Conservation (phyloP, 2,797 vertebrate genomes). For the Neoniphon sammara region DNA sequence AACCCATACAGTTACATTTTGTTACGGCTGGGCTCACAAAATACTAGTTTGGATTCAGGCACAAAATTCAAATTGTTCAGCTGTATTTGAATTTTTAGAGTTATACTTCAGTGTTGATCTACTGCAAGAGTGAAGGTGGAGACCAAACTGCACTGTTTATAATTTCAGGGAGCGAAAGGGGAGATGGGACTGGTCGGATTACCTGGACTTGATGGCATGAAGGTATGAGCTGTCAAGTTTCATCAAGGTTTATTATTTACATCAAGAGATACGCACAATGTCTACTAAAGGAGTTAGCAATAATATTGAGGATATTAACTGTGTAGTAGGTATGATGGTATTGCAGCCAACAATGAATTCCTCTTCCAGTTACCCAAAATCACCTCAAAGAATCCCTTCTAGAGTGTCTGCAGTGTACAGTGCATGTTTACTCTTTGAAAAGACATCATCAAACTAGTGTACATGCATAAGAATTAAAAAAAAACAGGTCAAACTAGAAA, state of each 20-base stretch:
- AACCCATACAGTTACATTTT: too few species aligned
- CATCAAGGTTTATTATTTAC: neutral
- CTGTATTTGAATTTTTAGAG: neutral
- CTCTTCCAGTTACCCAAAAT: neutral
- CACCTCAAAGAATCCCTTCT: neutral
- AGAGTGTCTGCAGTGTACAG: too few species aligned
- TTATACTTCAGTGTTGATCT: neutral
- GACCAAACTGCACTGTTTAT: conserved; percentile 20
- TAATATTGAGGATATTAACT: neutral
- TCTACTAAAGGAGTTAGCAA: neutral
- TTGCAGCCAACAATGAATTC: neutral
- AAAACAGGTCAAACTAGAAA: neutral
- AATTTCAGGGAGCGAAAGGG: conserved; percentile 87
- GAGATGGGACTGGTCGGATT: conserved; percentile 74
- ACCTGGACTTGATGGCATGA: conserved; percentile 68
- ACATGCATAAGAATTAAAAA: neutral
- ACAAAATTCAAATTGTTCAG: neutral
- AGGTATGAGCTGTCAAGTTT: conserved; percentile 56
- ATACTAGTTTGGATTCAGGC: neutral
- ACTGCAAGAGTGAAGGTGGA: neutral
- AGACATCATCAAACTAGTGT: neutral
- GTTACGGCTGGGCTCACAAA: too few species aligned
- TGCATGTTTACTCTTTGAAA: neutral
- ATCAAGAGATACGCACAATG: neutral
- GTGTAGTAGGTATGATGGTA: too few species aligned